Conservation (phyloP, 2,888 invertebrate genomes). For the Merodon equestris region DNA sequence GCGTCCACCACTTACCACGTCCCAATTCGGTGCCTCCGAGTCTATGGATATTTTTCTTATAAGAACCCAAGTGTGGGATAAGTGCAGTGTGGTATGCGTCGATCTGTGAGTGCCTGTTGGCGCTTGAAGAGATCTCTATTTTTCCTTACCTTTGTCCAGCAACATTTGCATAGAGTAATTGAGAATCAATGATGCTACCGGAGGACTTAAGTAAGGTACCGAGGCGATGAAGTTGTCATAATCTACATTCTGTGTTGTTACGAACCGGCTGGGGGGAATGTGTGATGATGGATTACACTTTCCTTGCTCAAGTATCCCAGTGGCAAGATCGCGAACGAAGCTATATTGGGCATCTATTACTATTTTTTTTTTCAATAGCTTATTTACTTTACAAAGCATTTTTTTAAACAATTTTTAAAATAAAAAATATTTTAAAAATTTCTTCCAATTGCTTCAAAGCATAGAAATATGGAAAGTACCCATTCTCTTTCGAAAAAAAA, state of each 20-base stretch:
- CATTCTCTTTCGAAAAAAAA: no score
- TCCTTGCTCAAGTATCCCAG: slow-evolving; percentile 34
- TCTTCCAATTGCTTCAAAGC: no score
- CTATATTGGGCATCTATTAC: no score
- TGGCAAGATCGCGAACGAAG: neutral
- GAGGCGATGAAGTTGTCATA: slow-evolving; percentile 62
- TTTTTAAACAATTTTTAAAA: no score
- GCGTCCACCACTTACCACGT: slow-evolving; percentile 66
- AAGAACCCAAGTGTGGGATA: slow-evolving; percentile 44
- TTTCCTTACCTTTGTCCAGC: slow-evolving; percentile 52
- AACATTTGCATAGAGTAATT: slow-evolving; percentile 66
- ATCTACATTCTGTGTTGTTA: slow-evolving; percentile 46
- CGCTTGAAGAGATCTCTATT: slow-evolving; percentile 49
- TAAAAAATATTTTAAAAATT: no score
- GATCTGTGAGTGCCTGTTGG: slow-evolving; percentile 33
- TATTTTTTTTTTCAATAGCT: no score
- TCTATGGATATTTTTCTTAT: slow-evolving; percentile 61
- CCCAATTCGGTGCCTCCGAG: slow-evolving; percentile 62
- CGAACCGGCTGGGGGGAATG: slow-evolving; percentile 5
- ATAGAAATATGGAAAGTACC: no score
- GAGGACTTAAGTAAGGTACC: slow-evolving; percentile 54
- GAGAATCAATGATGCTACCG: slow-evolving; percentile 65
- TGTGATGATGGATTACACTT: slow-evolving; percentile 33
- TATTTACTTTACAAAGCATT: no score
- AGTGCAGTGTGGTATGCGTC: slow-evolving; percentile 55